Evolutionary conservation across 2,797 vertebrate species (phyloP).

Genomic region (Typhlichthys subterraneus): DNA sequence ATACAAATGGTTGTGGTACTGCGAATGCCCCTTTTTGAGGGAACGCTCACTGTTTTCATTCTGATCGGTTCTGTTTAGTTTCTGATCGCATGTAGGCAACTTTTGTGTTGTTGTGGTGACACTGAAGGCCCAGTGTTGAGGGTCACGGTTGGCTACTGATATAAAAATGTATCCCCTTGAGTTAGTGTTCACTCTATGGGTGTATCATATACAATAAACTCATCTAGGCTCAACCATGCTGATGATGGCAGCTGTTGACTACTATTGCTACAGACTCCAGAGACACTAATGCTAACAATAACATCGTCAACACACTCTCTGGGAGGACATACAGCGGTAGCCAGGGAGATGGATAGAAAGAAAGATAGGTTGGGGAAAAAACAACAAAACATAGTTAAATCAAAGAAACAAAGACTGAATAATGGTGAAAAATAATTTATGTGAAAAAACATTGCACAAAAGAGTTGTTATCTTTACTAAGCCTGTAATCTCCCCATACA

Average conservation of each 20-base stretch:
- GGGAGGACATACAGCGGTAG: conserved; percentile 40
- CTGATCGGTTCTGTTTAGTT: too few species aligned
- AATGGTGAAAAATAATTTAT: not conserved
- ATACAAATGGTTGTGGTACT: too few species aligned
- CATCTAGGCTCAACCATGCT: conserved; percentile 31
- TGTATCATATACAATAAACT: not conserved
- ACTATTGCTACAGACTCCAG: conserved; percentile 61
- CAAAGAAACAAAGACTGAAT: not conserved
- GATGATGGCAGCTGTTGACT: conserved; percentile 58
- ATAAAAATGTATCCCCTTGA: too few species aligned
- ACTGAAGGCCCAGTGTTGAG: too few species aligned
- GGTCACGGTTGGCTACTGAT: too few species aligned
- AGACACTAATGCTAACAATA: conserved; percentile 65
- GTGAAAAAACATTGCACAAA: conserved; percentile 11
- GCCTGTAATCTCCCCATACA: conserved; percentile 4
- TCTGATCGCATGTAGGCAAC: too few species aligned
- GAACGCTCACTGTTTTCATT: too few species aligned
- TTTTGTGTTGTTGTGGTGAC: too few species aligned
- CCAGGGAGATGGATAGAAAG: conserved; percentile 23
- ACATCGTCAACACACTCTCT: conserved; percentile 64
- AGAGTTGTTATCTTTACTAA: conserved; percentile 43
- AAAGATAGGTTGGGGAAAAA: not conserved
- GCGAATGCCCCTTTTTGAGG: too few species aligned
- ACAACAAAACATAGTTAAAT: not conserved
- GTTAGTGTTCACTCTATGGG: too few species aligned